Evolutionary conservation across 2,113 vertebrate genomes (phyloP).

Genomic region (Tinamus guttatus): DNA sequence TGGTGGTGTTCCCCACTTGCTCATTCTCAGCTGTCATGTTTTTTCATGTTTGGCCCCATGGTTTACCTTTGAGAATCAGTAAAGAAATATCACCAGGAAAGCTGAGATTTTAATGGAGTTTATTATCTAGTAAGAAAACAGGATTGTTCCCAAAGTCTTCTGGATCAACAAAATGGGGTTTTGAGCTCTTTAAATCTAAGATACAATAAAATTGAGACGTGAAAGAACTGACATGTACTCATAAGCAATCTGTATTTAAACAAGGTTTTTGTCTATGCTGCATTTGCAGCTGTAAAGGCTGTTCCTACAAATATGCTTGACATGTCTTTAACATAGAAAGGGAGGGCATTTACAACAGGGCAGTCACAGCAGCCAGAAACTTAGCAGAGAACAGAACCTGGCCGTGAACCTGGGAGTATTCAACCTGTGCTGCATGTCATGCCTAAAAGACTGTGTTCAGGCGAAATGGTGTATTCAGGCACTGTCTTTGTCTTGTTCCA

Average conservation of each 20-base stretch:
- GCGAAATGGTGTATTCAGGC: fast-evolving
- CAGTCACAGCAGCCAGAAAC: neutral
- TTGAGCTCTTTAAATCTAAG: neutral
- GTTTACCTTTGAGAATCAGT: neutral
- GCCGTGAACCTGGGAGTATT: neutral
- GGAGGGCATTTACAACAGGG: neutral
- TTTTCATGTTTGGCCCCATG: neutral
- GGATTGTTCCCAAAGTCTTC: no score
- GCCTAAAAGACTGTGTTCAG: neutral
- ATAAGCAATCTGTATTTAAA: no score
- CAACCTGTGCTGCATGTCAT: neutral
- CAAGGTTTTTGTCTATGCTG: neutral
- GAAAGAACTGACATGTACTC: no score
- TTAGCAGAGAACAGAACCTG: neutral
- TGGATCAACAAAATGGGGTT: no score
- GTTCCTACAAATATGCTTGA: neutral
- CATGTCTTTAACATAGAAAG: neutral
- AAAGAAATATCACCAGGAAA: neutral
- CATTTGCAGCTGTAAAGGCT: neutral
- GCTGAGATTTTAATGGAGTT: neutral
- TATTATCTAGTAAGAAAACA: neutral
- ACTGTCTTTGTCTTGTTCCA: neutral
- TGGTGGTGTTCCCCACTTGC: neutral
- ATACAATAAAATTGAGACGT: no score
- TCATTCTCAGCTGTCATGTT: neutral